These are phyloP conservation scores for Rhynchotus rufescens DNA, from an alignment of 2,797 vertebrate species.

Conservation along the genomic window DNA sequence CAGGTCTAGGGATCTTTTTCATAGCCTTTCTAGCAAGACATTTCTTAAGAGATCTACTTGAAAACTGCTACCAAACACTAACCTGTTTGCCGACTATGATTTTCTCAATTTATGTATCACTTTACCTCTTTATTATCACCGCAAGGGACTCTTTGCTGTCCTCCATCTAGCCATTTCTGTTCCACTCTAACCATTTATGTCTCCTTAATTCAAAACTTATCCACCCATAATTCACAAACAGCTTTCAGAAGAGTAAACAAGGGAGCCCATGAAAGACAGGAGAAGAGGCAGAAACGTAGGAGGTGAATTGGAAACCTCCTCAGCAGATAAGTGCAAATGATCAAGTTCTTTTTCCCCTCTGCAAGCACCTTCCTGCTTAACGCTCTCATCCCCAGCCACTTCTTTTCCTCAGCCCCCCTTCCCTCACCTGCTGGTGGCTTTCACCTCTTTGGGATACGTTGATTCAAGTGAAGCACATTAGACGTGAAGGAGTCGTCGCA, in stretches of 20 bases:
- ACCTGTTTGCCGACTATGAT: background rate
- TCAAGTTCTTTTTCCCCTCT: background rate
- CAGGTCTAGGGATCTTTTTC: background rate
- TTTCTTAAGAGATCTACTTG: background rate
- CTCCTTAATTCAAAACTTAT: background rate
- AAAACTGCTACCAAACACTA: background rate
- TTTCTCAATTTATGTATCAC: background rate
- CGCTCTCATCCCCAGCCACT: background rate
- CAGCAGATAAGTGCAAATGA: slow-evolving; percentile 8
- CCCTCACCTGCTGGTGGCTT: slow-evolving; percentile 22
- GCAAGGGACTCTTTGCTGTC: background rate
- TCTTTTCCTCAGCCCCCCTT: slow-evolving; percentile 4
- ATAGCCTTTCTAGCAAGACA: background rate
- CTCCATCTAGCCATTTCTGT: background rate
- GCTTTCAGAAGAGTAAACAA: background rate
- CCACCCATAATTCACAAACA: slow-evolving; percentile 23
- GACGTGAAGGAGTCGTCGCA: background rate
- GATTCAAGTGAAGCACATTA: slow-evolving; percentile 34
- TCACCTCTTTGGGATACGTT: slow-evolving; percentile 36
- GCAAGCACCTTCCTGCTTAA: slow-evolving; percentile 8
- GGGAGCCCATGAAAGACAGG: background rate
- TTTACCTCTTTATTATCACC: slow-evolving; percentile 30
- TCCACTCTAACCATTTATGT: background rate
- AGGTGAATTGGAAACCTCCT: background rate
- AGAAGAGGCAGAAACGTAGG: background rate